A percentile compares a stretch with the other conserved stretches of the same genome.
These are phyloP conservation scores for Platynereis dumerilii DNA, from an alignment of 2,888 invertebrate species.

Conservation along the genomic window DNA sequence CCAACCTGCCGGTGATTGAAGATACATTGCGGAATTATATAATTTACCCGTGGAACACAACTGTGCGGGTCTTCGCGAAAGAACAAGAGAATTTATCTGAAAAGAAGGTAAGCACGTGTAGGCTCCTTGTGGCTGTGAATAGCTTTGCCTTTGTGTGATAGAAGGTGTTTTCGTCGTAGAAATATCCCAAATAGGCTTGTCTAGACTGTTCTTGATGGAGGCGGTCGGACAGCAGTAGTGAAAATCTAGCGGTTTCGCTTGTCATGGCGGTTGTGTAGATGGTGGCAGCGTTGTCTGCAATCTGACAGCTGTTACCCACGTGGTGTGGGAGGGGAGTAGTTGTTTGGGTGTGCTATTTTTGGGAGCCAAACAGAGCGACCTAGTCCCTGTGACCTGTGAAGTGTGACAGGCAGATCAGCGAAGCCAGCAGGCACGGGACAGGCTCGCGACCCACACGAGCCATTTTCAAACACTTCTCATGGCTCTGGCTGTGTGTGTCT, in stretches of 20 bases:
- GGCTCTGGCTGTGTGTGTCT: too few relatives aligned
- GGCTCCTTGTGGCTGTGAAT: background rate
- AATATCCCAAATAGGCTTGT: constrained; percentile 7
- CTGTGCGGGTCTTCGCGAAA: background rate
- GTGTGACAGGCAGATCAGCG: constrained; percentile 11
- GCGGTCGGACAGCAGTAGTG: too few relatives aligned
- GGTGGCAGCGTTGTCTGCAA: background rate
- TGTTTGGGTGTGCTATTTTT: constrained; percentile 14
- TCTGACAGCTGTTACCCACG: constrained; percentile 15
- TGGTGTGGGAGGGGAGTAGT: constrained; percentile 7
- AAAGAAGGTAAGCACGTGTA: constrained; percentile 23
- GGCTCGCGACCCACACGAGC: constrained; percentile 5
- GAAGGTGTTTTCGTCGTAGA: background rate
- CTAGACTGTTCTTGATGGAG: background rate
- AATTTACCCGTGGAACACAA: background rate
- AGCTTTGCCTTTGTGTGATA: constrained; percentile 7
- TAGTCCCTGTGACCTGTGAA: constrained; percentile 6
- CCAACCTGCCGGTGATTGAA: background rate
- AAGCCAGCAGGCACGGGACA: constrained; percentile 3
- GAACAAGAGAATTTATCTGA: background rate
- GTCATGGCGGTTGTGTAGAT: too few relatives aligned
- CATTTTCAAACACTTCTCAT: background rate
- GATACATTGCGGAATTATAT: constrained; percentile 9
- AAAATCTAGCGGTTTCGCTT: too few relatives aligned
- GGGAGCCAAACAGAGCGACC: constrained; percentile 4